Evolutionary conservation across 2,113 vertebrate genomes (phyloP), one percentile per base, ranked within the genome.

Genomic region (Lagenorhynchus albirostris): DNA sequence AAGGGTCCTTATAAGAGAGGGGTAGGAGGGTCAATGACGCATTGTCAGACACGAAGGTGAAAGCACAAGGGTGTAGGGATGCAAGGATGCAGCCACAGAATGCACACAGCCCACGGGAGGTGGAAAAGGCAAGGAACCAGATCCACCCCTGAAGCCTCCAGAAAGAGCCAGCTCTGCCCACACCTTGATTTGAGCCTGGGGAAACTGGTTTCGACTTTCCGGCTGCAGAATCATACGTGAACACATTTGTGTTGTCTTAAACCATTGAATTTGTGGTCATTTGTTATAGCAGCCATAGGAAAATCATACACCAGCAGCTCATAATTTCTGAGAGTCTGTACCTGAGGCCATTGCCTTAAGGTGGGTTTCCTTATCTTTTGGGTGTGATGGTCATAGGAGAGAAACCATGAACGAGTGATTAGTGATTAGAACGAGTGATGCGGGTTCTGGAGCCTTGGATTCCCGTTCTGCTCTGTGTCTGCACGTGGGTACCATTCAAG

Each of bases 341-440:
- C 55, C 29, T 9, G n/a, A 76, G 58, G 4, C 41, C 2, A 6
- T 41, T 18, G 29, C 17, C 20, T 23, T 3, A 26, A 8, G 0
- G 0, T 36, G 36, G 8, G 20, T 38, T 70, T 23, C 26, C 74
- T 31, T 38, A 14, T 6, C 44, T 15, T 44, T 29, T 3, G 44
- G 29, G 10, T 53, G 53, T n/a, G 38, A 26, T 18, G 8, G 33
- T 6, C 8, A 10, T 7, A 15, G 44, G 67, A 44, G 50, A n/a
- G 31, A 25, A 74, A 4, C 44, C 0, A 3, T 0, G 17, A 10
- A 17, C 0, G 3, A 44, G 23, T 8, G 38, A 18, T 4, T 2
- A 41, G 41, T 41, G 41, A 41, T 41, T 41, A 41, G 41, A 41
- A 41, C 6, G 41, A 41, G 41, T 7, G 41, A 41, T 0, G 15